These are phyloP conservation scores for Lycocorax pyrrhopterus DNA, from an alignment of 2,113 vertebrate species.

Conservation along the genomic window DNA sequence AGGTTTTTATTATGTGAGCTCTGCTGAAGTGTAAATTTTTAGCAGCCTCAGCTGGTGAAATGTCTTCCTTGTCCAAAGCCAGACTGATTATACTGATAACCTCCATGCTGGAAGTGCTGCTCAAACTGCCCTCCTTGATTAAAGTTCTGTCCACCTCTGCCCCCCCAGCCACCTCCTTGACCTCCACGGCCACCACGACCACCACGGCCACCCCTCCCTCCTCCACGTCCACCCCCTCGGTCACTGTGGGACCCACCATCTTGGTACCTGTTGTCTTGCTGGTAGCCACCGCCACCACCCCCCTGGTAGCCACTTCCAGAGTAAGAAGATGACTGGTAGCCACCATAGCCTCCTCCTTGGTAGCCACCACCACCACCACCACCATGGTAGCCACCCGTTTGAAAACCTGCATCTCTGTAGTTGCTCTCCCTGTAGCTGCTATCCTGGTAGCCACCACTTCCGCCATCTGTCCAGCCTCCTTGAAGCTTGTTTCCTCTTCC, in stretches of 20 bases:
- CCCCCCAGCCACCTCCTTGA: constrained; percentile 86
- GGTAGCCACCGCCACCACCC: constrained; percentile 67
- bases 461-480: constrained; percentile 85
- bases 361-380: constrained; percentile 75
- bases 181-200: constrained; percentile 75
- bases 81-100: constrained; percentile 92
- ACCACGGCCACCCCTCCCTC: constrained; percentile 74
- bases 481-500: constrained; percentile 84
- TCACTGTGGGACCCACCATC: constrained; percentile 80
- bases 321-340: constrained; percentile 73
- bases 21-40: constrained; percentile 62
- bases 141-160: constrained; percentile 86
- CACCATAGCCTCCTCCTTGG: constrained; percentile 75
- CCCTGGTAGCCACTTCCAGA: constrained; percentile 78
- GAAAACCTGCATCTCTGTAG: constrained; percentile 76
- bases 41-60: constrained; percentile 87
- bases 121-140: constrained; percentile 97
- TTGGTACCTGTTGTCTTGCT: constrained; percentile 83
- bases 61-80: constrained; percentile 94
- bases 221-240: constrained; percentile 74
- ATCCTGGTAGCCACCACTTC: constrained; percentile 75
- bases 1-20: constrained; percentile 76
- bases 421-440: constrained; percentile 73
- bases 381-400: constrained; percentile 73
- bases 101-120: constrained; percentile 98